These are phyloP conservation scores for Rhabdomys pumilio DNA, from an alignment of 2,797 vertebrate species.

Conservation along the genomic window DNA sequence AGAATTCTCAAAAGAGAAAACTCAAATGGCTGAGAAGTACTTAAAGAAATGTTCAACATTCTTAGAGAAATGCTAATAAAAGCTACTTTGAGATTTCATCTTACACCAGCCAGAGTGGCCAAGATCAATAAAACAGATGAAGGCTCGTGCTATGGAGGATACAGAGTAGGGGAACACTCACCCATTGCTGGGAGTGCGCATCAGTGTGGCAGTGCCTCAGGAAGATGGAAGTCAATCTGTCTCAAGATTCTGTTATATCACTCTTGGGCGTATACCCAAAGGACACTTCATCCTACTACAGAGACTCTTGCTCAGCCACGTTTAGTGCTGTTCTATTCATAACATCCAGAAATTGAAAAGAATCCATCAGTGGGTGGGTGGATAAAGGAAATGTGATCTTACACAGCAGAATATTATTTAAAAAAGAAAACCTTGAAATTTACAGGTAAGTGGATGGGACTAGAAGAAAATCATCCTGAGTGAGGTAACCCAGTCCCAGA, in stretches of 20 bases:
- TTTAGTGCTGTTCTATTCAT: neutral
- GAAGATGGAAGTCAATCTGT: neutral
- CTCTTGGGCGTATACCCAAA: neutral
- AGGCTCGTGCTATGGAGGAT: neutral
- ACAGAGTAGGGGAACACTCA: neutral
- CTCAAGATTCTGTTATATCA: neutral
- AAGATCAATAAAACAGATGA: neutral
- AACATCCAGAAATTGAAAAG: neutral
- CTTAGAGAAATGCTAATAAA: neutral
- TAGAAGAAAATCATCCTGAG: neutral
- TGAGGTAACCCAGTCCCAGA: neutral
- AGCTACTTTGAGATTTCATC: neutral
- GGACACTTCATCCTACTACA: neutral
- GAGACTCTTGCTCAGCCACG: neutral
- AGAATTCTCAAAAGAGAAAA: neutral
- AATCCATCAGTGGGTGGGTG: neutral
- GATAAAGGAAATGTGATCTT: neutral
- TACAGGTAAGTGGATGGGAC: neutral
- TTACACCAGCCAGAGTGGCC: neutral
- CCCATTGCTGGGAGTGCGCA: neutral
- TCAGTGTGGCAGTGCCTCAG: neutral
- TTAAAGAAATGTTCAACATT: neutral
- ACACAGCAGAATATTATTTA: neutral
- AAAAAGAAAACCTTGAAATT: neutral
- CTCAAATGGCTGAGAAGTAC: neutral